Evolutionary conservation across 2,888 invertebrate genomes (phyloP).

Genomic region (Leucania comma): DNA sequence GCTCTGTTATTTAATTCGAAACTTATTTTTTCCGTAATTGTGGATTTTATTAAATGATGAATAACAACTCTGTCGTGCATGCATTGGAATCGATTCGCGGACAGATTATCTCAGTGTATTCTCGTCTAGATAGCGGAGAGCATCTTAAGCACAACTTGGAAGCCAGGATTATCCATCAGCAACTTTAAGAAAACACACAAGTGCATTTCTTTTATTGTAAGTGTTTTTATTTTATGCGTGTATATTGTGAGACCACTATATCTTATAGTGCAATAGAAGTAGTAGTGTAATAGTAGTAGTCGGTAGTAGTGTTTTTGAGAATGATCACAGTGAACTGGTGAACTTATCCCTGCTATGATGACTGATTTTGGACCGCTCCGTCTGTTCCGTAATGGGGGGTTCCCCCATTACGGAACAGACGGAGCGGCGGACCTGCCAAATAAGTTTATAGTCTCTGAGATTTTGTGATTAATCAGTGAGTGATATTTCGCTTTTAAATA

Average conservation of each 20-base stretch:
- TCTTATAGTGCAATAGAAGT: background rate
- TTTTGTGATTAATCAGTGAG: too few relatives aligned
- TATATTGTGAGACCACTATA: background rate
- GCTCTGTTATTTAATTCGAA: slow-evolving; percentile 13
- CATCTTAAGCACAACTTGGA: background rate
- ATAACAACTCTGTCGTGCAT: background rate
- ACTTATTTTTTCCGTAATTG: slow-evolving; percentile 8
- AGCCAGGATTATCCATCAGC: background rate
- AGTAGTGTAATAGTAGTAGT: too few relatives aligned
- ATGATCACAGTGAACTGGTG: background rate
- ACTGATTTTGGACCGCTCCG: too few relatives aligned
- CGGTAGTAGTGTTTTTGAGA: background rate
- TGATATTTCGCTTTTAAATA: too few relatives aligned
- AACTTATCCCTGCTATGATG: background rate
- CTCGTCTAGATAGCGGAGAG: slow-evolving; percentile 2
- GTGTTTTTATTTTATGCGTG: background rate
- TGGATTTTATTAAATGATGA: background rate
- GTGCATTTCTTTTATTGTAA: slow-evolving; percentile 5
- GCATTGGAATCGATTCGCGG: slow-evolving; percentile 13
- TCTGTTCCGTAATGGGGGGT: too few relatives aligned
- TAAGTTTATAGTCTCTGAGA: too few relatives aligned
- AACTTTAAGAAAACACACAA: background rate
- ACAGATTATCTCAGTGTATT: slow-evolving; percentile 3
- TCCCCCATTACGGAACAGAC: too few relatives aligned
- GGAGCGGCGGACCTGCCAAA: too few relatives aligned